phyloP scores from a whole-genome alignment of 1,140 invertebrate species.

The Brachionus koreanus region DNA sequence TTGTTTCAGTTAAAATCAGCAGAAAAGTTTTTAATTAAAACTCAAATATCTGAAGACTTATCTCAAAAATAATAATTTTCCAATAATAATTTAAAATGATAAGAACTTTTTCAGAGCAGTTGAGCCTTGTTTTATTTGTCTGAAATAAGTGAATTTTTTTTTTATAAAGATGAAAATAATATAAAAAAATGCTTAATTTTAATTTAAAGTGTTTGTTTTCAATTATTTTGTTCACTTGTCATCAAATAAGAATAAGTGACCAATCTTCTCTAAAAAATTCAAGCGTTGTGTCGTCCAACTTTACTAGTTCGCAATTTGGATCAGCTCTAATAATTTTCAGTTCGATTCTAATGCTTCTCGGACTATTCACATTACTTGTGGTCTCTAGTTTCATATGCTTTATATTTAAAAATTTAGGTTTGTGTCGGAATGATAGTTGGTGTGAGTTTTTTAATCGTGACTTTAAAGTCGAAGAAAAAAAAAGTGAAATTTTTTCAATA shows the following conservation, averaged over 20 bases:
- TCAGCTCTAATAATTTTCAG: not conserved
- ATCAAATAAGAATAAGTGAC: not conserved
- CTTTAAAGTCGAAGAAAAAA: not conserved
- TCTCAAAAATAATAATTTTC: not conserved
- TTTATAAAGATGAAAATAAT: not conserved
- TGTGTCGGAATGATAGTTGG: constrained; percentile 14
- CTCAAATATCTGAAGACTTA: not conserved
- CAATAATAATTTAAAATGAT: not conserved
- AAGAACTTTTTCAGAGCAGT: not conserved
- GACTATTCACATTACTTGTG: not conserved
- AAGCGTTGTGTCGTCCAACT: not conserved
- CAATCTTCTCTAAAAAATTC: not conserved
- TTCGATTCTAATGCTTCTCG: not conserved
- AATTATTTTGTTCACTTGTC: not conserved
- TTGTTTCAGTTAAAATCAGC: not conserved
- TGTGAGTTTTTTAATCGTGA: constrained; percentile 21
- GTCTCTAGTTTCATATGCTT: not conserved
- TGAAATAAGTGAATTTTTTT: not conserved
- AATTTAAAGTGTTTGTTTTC: not conserved
- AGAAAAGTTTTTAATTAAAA: not conserved
- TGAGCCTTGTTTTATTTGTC: not conserved
- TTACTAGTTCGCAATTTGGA: not conserved
- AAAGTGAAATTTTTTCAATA: constrained; percentile 4
- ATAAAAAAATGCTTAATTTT: not conserved
- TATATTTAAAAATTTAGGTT: not conserved